These are phyloP conservation scores for Podargus strigoides DNA, from an alignment of 2,797 vertebrate genomes.

Conservation along the genomic window DNA sequence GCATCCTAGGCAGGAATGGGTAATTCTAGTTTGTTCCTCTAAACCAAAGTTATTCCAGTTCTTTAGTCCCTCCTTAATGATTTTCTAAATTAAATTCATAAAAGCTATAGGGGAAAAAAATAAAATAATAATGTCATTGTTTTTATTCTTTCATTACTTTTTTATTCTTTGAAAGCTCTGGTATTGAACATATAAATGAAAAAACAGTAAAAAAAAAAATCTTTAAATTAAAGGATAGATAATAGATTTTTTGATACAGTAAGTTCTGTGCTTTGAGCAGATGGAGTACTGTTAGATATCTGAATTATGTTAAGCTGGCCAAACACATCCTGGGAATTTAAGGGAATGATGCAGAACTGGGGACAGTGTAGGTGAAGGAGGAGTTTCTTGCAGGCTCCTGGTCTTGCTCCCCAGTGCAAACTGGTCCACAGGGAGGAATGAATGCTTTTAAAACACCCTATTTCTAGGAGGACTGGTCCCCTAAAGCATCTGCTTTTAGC, in stretches of 20 bases:
- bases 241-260: neutral
- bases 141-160: neutral
- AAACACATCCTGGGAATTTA: neutral
- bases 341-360: neutral
- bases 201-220: neutral
- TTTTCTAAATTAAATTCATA: neutral
- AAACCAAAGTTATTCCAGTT: neutral
- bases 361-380: neutral
- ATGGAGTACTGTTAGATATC: neutral
- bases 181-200: neutral
- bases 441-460: neutral
- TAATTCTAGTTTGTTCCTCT: neutral
- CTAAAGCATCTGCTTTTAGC: conserved; percentile 23
- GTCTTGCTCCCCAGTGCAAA: neutral
- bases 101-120: neutral
- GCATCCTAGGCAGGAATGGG: neutral
- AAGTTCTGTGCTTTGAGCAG: neutral
- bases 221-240: neutral
- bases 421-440: conserved; percentile 23
- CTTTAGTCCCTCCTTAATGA: neutral
- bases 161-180: neutral
- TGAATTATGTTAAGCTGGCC: neutral
- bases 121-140: neutral
- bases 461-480: conserved; percentile 8
- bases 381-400: neutral